Conservation (phyloP, 2,113 vertebrate species). For the Regulus satrapa region DNA sequence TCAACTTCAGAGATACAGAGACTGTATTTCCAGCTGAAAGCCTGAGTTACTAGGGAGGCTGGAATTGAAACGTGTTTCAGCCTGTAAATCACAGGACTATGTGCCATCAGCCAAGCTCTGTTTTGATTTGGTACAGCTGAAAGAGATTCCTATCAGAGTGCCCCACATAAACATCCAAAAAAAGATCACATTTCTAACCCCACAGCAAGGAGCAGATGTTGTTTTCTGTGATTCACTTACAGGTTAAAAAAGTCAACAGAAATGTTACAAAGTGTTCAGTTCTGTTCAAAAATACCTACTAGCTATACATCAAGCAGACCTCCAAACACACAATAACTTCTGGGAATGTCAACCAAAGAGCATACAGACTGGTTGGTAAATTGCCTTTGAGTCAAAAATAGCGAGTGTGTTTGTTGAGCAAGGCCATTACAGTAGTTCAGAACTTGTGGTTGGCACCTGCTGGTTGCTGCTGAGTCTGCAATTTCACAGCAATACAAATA, state of each 20-base stretch:
- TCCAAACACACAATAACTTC: constrained; percentile 42
- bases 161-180: constrained; percentile 1
- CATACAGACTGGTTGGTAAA: constrained; percentile 20
- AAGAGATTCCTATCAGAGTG: constrained; percentile 44
- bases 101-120: neutral
- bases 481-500: neutral
- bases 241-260: constrained; percentile 51
- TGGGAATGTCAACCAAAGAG: constrained; percentile 40
- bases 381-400: constrained; percentile 47
- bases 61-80: constrained; percentile 31
- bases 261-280: constrained; percentile 31
- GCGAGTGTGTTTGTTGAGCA: neutral
- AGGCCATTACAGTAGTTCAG: constrained; percentile 13
- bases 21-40: constrained; percentile 26
- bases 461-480: neutral
- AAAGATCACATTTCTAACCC: constrained; percentile 25
- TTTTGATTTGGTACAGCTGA: constrained; percentile 31
- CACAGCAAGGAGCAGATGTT: constrained; percentile 29
- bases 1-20: neutral
- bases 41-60: constrained; percentile 1
- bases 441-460: neutral
- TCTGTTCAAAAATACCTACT: constrained; percentile 47
- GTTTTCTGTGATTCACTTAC: constrained; percentile 9
- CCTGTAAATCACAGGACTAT: constrained; percentile 30
- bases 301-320: constrained; percentile 52